These are phyloP conservation scores for Callospermophilus lateralis DNA, from an alignment of 2,113 vertebrate genomes.

Conservation along the genomic window DNA sequence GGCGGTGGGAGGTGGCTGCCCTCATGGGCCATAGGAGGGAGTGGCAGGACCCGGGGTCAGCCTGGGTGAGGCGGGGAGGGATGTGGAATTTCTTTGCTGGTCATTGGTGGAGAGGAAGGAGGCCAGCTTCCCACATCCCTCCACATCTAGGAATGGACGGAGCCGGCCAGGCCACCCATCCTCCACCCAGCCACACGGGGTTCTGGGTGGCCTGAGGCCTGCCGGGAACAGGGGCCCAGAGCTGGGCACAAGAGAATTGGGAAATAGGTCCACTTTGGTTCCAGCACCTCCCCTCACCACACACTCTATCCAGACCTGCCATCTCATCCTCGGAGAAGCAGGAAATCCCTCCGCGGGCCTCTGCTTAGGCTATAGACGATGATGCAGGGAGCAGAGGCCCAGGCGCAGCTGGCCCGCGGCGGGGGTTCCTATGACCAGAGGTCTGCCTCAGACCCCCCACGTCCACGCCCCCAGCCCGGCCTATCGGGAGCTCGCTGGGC, in stretches of 20 bases:
- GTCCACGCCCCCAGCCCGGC: neutral
- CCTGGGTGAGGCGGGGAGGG: neutral
- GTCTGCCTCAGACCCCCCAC: neutral
- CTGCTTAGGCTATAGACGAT: too few relatives aligned
- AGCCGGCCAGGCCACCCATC: neutral
- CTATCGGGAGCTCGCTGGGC: neutral
- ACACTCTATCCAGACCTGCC: neutral
- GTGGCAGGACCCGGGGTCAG: neutral
- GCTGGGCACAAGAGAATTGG: neutral
- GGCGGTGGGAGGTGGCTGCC: neutral
- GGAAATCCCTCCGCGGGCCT: neutral
- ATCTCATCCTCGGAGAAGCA: neutral
- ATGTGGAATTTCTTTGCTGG: neutral
- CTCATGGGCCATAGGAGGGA: neutral
- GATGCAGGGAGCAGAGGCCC: neutral
- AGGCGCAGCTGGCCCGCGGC: accelerated
- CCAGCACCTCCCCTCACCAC: neutral
- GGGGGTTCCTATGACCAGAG: neutral
- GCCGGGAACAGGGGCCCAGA: neutral
- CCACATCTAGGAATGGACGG: neutral
- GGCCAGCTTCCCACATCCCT: neutral
- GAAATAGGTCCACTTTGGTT: neutral
- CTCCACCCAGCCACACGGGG: neutral
- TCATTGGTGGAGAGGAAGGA: neutral
- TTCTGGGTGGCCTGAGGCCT: neutral